Base-by-base conservation (phyloP, 2,797 vertebrate species). In the Calcarius lapponicus region DNA sequence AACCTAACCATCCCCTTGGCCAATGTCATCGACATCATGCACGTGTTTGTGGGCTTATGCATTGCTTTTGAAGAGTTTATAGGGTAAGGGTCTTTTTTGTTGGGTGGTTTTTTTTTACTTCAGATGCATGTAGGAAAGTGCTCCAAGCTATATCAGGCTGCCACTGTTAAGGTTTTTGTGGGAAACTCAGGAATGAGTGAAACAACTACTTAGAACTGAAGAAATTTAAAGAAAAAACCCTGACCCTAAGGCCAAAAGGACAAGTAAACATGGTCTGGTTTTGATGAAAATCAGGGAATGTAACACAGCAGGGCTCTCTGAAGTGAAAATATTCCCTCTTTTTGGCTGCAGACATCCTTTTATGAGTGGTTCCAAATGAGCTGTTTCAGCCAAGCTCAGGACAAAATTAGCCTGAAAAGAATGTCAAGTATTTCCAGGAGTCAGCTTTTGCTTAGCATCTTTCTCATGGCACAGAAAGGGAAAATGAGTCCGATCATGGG, bases 381-480 rank as follows among this genome's bases (percentile, higher is more conserved):
- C 45, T 45, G 3, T 87, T 91, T 83, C 69, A 74, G 92, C 81
- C 93, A 92, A 60, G 53, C 86, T 92, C 34, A n/a, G 50, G 81
- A 92, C 81, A 92, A 95, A 97, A 95, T 94, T 96, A 96, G 89
- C 92, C 79, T 79, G 45, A 40, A 87, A 92, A 91, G 91, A 96
- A 97, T 96, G 93, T 90, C 81, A 80, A 91, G 75, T 86, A 93
- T 96, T 96, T 95, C 95, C 95, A 96, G 93, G 92, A 96, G 79
- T 58, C 87, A 75, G 92, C 58, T 93, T 92, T 92, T 84, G 82
- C 76, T 84, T 93, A 75, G 88, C 70, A 65, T 96, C 91, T 91
- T 95, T 95, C 86, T 92, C 89, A 72, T 83, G 84, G 50, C 50
- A 50, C 32, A 72, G 34, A 75, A 91, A 81, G 40, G 82, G 34